Evolutionary conservation across 2,888 invertebrate species (phyloP).

Genomic region (Lithodes maja): DNA sequence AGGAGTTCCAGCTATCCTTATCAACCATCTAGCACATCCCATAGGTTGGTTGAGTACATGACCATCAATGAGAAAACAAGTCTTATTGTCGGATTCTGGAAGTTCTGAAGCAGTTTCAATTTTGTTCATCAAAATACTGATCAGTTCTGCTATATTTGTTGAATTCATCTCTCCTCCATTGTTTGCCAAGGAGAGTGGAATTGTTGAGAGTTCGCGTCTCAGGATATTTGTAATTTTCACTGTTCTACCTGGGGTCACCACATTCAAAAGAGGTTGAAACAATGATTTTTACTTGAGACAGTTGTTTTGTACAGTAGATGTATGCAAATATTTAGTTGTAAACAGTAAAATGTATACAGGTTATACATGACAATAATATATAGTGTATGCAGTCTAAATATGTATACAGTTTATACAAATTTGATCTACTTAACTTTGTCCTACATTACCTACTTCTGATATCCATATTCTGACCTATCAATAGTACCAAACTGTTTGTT

Average conservation of each 20-base stretch:
- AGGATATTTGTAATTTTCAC: slow-evolving; percentile 21
- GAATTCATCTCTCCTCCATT: slow-evolving; percentile 15
- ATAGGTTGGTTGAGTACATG: slow-evolving; percentile 23
- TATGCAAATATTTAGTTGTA: too few relatives aligned
- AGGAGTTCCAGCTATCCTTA: too few relatives aligned
- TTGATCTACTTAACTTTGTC: background rate
- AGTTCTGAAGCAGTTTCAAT: background rate
- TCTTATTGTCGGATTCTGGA: slow-evolving; percentile 3
- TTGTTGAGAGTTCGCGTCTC: slow-evolving; percentile 5
- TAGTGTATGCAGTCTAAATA: too few relatives aligned
- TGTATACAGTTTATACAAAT: background rate
- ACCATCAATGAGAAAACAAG: slow-evolving; percentile 26
- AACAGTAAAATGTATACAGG: too few relatives aligned
- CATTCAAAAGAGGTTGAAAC: too few relatives aligned
- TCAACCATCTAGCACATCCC: background rate
- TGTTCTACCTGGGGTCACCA: background rate
- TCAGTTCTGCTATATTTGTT: slow-evolving; percentile 2
- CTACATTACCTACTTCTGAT: too few relatives aligned
- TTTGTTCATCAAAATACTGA: slow-evolving; percentile 14
- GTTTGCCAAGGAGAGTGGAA: slow-evolving; percentile 23
- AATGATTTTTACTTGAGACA: too few relatives aligned
- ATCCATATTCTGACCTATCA: too few relatives aligned
- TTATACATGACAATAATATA: too few relatives aligned
- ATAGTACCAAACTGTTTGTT: too few relatives aligned
- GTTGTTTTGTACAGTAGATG: too few relatives aligned